These are phyloP conservation scores for Callospermophilus lateralis DNA, from an alignment of 2,113 vertebrate genomes.

Conservation along the genomic window DNA sequence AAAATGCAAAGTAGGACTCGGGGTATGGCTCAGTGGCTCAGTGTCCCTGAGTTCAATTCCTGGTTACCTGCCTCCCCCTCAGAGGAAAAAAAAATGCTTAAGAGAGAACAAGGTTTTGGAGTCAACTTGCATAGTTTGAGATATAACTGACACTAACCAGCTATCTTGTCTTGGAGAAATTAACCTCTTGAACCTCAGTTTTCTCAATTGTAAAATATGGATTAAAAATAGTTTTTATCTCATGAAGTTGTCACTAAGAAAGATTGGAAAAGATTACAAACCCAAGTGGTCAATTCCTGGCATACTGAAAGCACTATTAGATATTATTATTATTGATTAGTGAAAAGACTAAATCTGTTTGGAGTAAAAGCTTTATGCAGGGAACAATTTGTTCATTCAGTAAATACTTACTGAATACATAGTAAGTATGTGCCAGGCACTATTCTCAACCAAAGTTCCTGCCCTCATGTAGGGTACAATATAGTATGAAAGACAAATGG, in stretches of 20 bases:
- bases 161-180: background rate
- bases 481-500: conserved; percentile 41
- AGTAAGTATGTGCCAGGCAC: background rate
- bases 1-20: too few relatives aligned
- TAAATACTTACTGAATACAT: conserved; percentile 48
- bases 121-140: conserved; percentile 22
- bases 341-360: conserved; percentile 39
- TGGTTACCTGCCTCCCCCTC: too few relatives aligned
- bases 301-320: background rate
- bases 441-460: conserved; percentile 55
- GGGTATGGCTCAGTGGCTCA: too few relatives aligned
- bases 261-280: conserved; percentile 2
- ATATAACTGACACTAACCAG: background rate
- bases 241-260: conserved; percentile 8
- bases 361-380: conserved; percentile 37
- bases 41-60: too few relatives aligned
- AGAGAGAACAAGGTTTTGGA: conserved; percentile 3
- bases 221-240: conserved; percentile 61
- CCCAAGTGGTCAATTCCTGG: background rate
- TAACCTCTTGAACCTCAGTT: background rate
- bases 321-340: conserved; percentile 4
- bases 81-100: too few relatives aligned
- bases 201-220: conserved; percentile 41
- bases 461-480: conserved; percentile 22
- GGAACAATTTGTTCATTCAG: conserved; percentile 50